Base-by-base conservation (phyloP, 2,888 invertebrate species). In the Diachrysia chrysitis region DNA sequence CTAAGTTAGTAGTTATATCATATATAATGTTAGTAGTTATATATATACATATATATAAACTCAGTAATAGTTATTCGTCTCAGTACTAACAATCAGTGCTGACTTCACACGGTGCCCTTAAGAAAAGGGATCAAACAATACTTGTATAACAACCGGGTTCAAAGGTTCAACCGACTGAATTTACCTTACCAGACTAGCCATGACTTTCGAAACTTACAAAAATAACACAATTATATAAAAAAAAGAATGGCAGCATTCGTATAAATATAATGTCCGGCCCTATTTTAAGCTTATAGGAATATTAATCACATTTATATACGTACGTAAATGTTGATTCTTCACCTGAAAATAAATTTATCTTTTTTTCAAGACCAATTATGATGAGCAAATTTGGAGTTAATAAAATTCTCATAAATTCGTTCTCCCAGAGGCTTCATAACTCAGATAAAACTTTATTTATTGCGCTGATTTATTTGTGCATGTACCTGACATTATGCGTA, bases 361-460 rank as follows among this genome's bases (percentile, higher is more conserved):
- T 21, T 51, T 51, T 51, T 21, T 21, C 21, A 57, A 19, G 37
- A 57, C 9, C 54, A 51, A 9, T 46, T 77, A 64, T 69, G 69
- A 76, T 79, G 76, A 76, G 69, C 76, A 76, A 79, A 77, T 71
- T 82, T 76, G 83, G 82, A 82, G 83, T 78, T 60, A 84, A 83
- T 87, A 32, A 87, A 85, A 88, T n/a, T 80, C 85, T 85, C 89
- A 88, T 92, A 91, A 90, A 90, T 90, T 85, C 82, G 63, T 75
- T 78, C 82, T 88, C 90, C 87, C 89, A 83, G 83, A 87, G 87
- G 89, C 21, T 72, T 77, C 85, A 79, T 84, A 78, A 88, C 88
- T 85, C 84, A 85, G 89, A 91, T 90, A 91, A 90, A 89, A 91
- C 81, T 89, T 89, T 91, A 92, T 91, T 92, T 90, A 92, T 89